Evolutionary conservation across 1,140 invertebrate species (phyloP).

Genomic region (Drosophila hydei): DNA sequence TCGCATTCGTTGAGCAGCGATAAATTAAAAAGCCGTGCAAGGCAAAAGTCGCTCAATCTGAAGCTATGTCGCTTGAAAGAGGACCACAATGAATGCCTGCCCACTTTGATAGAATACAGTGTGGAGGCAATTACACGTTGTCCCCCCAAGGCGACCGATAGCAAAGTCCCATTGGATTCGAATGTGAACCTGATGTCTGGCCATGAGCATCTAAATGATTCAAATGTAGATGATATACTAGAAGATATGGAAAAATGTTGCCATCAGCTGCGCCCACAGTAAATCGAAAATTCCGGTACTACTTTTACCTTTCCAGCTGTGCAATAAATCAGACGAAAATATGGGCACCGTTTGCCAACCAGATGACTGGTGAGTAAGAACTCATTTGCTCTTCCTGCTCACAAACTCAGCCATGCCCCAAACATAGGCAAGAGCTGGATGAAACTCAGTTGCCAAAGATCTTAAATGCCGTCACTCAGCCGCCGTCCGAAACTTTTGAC

Average conservation of each 20-base stretch:
- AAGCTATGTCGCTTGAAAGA: slow-evolving; percentile 6
- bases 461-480: too few relatives aligned
- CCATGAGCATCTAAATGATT: background rate
- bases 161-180: too few relatives aligned
- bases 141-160: too few relatives aligned
- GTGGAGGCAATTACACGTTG: background rate
- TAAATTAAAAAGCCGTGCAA: background rate
- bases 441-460: too few relatives aligned
- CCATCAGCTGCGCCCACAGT: background rate
- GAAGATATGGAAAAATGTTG: slow-evolving; percentile 4
- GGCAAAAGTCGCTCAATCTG: background rate
- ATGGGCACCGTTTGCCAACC: slow-evolving; percentile 16
- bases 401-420: too few relatives aligned
- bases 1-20: background rate
- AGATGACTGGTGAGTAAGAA: slow-evolving; percentile 31
- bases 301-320: slow-evolving; percentile 13
- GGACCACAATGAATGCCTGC: background rate
- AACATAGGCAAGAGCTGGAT: background rate
- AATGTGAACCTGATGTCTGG: background rate
- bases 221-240: background rate
- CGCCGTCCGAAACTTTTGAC: too few relatives aligned
- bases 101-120: slow-evolving; percentile 16
- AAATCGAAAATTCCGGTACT: background rate
- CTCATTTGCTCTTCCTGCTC: too few relatives aligned
- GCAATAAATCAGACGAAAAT: background rate